Evolutionary conservation across 2,888 invertebrate species (phyloP).

Genomic region (Meteorus cinctellus): DNA sequence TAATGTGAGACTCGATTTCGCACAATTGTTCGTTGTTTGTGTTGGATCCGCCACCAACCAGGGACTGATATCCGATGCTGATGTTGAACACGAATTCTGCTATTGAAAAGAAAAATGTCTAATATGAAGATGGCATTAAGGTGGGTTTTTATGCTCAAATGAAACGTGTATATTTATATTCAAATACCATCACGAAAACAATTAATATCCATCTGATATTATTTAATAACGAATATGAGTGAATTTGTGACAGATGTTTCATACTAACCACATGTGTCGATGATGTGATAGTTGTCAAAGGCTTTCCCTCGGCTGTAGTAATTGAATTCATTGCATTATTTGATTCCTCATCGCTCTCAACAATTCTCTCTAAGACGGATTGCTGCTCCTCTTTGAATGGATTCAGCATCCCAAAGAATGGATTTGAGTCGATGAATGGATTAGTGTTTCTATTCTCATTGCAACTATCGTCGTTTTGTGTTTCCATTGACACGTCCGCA

Average conservation of each 20-base stretch:
- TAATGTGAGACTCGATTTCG: constrained; percentile 82
- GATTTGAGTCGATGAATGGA: constrained; percentile 74
- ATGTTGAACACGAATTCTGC: constrained; percentile 74
- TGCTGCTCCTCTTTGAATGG: constrained; percentile 67
- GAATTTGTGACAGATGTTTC: background rate
- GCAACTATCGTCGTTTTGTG: constrained; percentile 57
- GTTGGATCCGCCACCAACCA: constrained; percentile 83
- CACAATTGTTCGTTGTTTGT: constrained; percentile 78
- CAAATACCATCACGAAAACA: too few species aligned
- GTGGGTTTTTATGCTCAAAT: too few species aligned
- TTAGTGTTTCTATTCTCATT: constrained; percentile 69
- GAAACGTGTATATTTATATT: too few species aligned
- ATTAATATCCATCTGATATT: too few species aligned
- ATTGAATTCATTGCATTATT: constrained; percentile 56
- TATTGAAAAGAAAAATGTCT: constrained; percentile 63
- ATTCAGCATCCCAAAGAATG: constrained; percentile 72
- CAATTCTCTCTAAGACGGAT: constrained; percentile 50
- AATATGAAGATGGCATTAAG: too few species aligned
- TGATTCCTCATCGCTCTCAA: constrained; percentile 55
- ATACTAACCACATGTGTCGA: constrained; percentile 67
- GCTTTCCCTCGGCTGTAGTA: constrained; percentile 36
- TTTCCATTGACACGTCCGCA: constrained; percentile 47
- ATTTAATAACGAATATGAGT: too few species aligned
- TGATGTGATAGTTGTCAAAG: constrained; percentile 54
- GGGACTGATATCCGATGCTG: constrained; percentile 75